Base-by-base conservation (phyloP, 1,140 invertebrate species). In the Micrasema minimum region DNA sequence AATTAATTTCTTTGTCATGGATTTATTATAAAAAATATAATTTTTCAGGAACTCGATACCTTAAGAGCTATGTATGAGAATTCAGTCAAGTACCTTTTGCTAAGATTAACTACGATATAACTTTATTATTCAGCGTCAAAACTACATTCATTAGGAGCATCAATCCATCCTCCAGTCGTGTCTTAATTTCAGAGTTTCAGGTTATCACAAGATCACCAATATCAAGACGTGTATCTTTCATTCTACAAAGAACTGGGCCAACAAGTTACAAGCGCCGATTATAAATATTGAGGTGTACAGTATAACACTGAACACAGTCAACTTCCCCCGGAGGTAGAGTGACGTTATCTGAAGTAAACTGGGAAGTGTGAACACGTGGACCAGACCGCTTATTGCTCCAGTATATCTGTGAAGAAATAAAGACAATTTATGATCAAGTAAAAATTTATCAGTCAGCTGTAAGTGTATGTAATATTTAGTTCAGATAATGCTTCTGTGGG, bases 341-440 rank as follows among this genome's bases (percentile, higher is more conserved):
- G 90, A 90, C 31, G 87, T 85, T 64, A 96, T 82, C 77, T 95
- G 90, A 7, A 96, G 84, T 1, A 93, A 76, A 76, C 89, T 90
- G 0, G 95, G 95, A 31, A 97, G 82, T 9, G 92, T 88, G 79
- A 97, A 96, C 6, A 96, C 88, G 78, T 96, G 96, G 0, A 94
- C 88, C 14, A 96, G 83, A n/a, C 95, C 95, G 78, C 92, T 93
- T 22, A 96, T 81, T 0, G 94, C 93, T 53, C 95, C 95, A 10
- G 93, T 93, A 82, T 93, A 96, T 76, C 94, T 94, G 81, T 14
- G 31, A 37, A 43, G 66, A 55, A 46, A 10, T 31, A 45, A 23
- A 43, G 14, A 53, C 18, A 41, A 37, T 20, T 41, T 38, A 41
- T 41, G n/a, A n/a, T n/a, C n/a, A n/a, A n/a, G n/a, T n/a, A n/a